Evolutionary conservation across 35 echinoderm and acorn worm genomes (phyloP).

Genomic region (Heliocidaris erythrogramma): DNA sequence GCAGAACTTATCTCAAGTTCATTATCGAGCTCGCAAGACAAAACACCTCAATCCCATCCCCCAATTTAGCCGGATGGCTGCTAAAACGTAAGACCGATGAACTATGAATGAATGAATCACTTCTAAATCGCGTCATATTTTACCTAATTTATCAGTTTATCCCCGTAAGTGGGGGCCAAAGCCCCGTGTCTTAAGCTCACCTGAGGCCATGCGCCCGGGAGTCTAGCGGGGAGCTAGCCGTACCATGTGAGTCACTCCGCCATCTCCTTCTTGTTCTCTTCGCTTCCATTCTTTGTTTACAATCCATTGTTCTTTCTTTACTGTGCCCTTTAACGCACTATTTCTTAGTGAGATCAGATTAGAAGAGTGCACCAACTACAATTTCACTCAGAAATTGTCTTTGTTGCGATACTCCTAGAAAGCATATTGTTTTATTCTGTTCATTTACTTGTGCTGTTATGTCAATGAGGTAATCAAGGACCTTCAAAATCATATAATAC

Average conservation of each 20-base stretch:
- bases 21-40: not conserved
- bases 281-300: not conserved
- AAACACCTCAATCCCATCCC: not conserved
- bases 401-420: no score
- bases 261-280: not conserved
- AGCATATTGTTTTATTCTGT: no score
- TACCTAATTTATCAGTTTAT: slow-evolving; percentile 31
- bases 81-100: slow-evolving; percentile 7
- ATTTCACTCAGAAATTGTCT: not conserved
- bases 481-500: no score
- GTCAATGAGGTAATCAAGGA: no score
- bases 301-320: not conserved
- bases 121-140: slow-evolving; percentile 38
- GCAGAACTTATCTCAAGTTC: not conserved
- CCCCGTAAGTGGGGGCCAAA: slow-evolving; percentile 31
- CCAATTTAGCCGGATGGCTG: not conserved
- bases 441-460: no score
- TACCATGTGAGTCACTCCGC: not conserved
- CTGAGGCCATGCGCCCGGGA: slow-evolving; percentile 12
- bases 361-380: not conserved
- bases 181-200: slow-evolving; percentile 21
- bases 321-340: not conserved
- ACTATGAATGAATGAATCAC: slow-evolving; percentile 30
- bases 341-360: not conserved
- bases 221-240: not conserved